Evolutionary conservation across 1,140 invertebrate species (phyloP), one percentile per base, ranked within the genome.

Genomic region (Protaetia brevitarsis): DNA sequence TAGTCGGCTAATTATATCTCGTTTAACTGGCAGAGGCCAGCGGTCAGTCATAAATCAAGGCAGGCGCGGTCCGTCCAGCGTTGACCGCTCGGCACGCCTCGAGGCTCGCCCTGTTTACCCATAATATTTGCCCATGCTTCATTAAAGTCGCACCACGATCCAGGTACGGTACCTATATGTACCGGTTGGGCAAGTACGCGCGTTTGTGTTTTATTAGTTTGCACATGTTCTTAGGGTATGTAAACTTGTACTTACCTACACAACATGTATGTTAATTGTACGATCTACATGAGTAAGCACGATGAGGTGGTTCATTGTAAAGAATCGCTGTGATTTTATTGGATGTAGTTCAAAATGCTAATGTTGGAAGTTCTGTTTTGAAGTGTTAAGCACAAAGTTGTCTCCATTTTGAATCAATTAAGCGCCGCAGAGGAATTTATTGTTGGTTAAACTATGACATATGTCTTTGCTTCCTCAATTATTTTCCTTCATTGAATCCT

Each of bases 11-110:
- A 73, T 73, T 71, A 64, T 58, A 62, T 59, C 59, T 61, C 69
- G 62, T 66, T 70, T 70, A 70, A 65, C 62, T 58, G 45, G 27
- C 11, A 68, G 66, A 64, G 64, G 69, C 67, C 67, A 66, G 60
- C 65, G 69, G 71, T 67, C 68, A 68, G 65, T 66, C 66, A 74
- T 74, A 74, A 74, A 75, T 76, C 74, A 76, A 68, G 65, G 58
- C 16, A 57, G 37, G 57, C 63, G 59, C 69, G 65, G 64, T 58
- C 69, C 56, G 63, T 66, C 66, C 30, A 66, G 8, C 68, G 61
- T 37, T 67, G 71, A 70, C 70, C 69, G 60, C 63, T 58, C 45
- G 69, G 58, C 71, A 71, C 73, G 73, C 71, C 72, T 69, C 66
- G 60, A 13, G 36, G 67, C 69, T 68, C 62, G 66, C 65, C 71